phyloP scores from a whole-genome alignment of 2,888 invertebrate species.

The Crossocerus cetratus region DNA sequence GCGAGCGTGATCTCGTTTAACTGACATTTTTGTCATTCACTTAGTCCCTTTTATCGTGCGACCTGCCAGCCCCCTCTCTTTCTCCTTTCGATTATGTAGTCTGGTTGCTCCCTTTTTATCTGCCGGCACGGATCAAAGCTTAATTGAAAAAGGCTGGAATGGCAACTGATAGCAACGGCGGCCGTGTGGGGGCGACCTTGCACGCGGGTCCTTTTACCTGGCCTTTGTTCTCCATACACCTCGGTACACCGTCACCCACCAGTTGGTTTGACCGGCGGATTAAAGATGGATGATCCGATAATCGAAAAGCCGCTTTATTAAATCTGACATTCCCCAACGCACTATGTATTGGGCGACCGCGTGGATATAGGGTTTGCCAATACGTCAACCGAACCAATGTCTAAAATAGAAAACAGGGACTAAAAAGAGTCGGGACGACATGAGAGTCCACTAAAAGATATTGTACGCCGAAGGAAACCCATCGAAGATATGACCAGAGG shows the following conservation, averaged over 20 bases:
- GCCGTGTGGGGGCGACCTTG: conserved; percentile 59
- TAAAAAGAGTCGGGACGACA: too few species aligned
- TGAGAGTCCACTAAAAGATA: too few species aligned
- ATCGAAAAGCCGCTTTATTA: too few species aligned
- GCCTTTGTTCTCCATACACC: too few species aligned
- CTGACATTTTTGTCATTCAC: conserved; percentile 29
- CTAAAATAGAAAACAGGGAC: too few species aligned
- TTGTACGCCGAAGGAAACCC: too few species aligned
- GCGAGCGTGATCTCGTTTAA: conserved; percentile 37
- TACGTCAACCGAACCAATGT: too few species aligned
- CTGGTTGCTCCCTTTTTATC: conserved; percentile 48
- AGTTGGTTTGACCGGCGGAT: conserved; percentile 35
- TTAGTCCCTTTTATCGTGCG: conserved; percentile 12
- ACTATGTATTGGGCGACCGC: conserved; percentile 19
- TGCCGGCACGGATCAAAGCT: conserved; percentile 64
- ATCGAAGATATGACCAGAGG: too few species aligned
- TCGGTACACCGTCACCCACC: conserved; percentile 8
- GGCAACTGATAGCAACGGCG: conserved; percentile 54
- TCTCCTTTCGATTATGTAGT: conserved; percentile 25
- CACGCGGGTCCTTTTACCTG: background rate
- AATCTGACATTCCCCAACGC: background rate
- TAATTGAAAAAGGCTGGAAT: conserved; percentile 67
- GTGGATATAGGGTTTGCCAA: too few species aligned
- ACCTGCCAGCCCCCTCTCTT: background rate
- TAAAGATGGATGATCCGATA: conserved; percentile 16